These are phyloP conservation scores for Isotomurus palustris DNA, from an alignment of 2,888 invertebrate species.

Conservation along the genomic window DNA sequence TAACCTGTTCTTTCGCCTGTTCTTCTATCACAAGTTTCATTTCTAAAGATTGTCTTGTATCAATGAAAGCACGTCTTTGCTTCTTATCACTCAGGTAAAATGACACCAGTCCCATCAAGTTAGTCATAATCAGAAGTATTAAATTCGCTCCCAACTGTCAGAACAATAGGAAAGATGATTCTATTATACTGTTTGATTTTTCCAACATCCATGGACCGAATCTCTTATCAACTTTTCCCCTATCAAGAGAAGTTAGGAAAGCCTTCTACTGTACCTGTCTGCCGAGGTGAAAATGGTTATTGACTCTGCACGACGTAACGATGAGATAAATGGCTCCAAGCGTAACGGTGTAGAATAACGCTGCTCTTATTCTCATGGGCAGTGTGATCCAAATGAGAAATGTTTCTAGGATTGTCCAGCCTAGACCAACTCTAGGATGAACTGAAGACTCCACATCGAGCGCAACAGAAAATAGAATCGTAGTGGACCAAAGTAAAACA, in stretches of 20 bases:
- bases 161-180: not conserved
- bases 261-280: slow-evolving; percentile 32
- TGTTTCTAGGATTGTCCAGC: slow-evolving; percentile 67
- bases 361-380: slow-evolving; percentile 60
- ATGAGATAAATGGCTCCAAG: slow-evolving; percentile 40
- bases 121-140: slow-evolving; percentile 65
- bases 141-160: slow-evolving; percentile 68
- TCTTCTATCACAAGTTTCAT: slow-evolving; percentile 90
- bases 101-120: slow-evolving; percentile 67
- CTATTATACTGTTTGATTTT: too few species aligned
- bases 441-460: slow-evolving; percentile 52
- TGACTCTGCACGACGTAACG: slow-evolving; percentile 31
- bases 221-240: not conserved
- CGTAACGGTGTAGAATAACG: slow-evolving; percentile 44
- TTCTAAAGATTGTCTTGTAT: slow-evolving; percentile 83
- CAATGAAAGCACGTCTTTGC: slow-evolving; percentile 71
- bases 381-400: slow-evolving; percentile 70
- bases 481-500: slow-evolving; percentile 41
- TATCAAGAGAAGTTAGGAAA: too few species aligned
- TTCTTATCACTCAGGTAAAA: slow-evolving; percentile 76
- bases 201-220: not conserved
- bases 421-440: slow-evolving; percentile 59
- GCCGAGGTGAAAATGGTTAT: slow-evolving; percentile 28
- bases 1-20: slow-evolving; percentile 85
- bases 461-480: slow-evolving; percentile 39